Conservation (phyloP, 2,888 invertebrate species). For the Hypsopygia costalis region DNA sequence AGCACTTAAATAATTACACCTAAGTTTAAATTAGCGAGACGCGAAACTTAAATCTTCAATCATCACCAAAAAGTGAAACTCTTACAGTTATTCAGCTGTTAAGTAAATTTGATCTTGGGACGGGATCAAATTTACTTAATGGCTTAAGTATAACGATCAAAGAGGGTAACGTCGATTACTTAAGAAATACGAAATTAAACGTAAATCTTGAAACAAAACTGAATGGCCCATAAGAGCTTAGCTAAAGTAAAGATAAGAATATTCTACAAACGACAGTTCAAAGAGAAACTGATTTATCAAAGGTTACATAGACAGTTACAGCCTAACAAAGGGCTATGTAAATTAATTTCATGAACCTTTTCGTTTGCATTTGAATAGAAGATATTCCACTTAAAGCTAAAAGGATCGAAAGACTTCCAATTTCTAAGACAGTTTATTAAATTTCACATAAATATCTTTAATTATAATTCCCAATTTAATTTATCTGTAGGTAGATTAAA, state of each 20-base stretch:
- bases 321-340: slow-evolving; percentile 58
- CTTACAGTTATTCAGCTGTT: slow-evolving; percentile 17
- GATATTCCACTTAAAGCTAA: slow-evolving; percentile 29
- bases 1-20: too few relatives aligned
- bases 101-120: slow-evolving; percentile 25
- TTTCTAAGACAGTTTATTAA: slow-evolving; percentile 43
- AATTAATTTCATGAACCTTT: slow-evolving; percentile 67
- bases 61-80: slow-evolving; percentile 7
- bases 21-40: background rate
- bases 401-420: slow-evolving; percentile 43
- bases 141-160: slow-evolving; percentile 25
- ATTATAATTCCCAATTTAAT: slow-evolving; percentile 22
- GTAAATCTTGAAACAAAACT: slow-evolving; percentile 26
- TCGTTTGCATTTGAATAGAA: slow-evolving; percentile 55
- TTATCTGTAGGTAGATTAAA: slow-evolving; percentile 20
- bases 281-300: slow-evolving; percentile 51
- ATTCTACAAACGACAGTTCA: slow-evolving; percentile 29
- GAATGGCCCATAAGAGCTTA: slow-evolving; percentile 40
- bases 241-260: slow-evolving; percentile 51
- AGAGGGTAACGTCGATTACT: slow-evolving; percentile 39
- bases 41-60: background rate
- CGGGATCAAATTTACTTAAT: slow-evolving; percentile 29
- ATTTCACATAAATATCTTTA: slow-evolving; percentile 43
- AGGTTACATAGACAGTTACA: slow-evolving; percentile 35
- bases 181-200: slow-evolving; percentile 33